Base-by-base conservation (phyloP, 2,888 invertebrate genomes). In the Creontiades dilutus region DNA sequence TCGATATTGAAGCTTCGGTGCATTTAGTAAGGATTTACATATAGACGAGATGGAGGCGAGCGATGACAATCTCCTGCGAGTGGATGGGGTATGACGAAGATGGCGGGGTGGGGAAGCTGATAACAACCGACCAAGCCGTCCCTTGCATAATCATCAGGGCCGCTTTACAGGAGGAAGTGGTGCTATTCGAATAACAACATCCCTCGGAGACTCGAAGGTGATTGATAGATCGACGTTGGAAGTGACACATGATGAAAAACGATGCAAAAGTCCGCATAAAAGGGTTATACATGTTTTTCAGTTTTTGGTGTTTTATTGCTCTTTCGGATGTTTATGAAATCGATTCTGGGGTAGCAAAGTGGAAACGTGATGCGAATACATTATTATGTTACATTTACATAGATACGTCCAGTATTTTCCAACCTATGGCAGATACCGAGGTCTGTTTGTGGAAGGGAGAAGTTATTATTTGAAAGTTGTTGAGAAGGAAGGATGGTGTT, bases 11-110 rank as follows among this genome's bases (percentile, higher is more conserved):
- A 68, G 68, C 68, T 68, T 68, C 68, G 68, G 68, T 68, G 68
- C 68, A 68, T 68, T 82, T 82, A 82, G 82, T 52, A 46, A 82
- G 82, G 82, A 82, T 82, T 82, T 82, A 48, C 82, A 82, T 82
- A 82, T 82, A 82, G 82, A 82, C 82, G 82, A 82, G 82, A 82
- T 68, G 68, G 68, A 19, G 68, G 68, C 68, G 23, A 68, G 27
- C 68, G 68, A 68, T 68, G 68, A 68, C 68, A 68, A 68, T 68
- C n/a, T 68, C 68, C 23, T 68, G 12, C 68, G 23, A 68, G 68
- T 68, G 23, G 68, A 23, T 23, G 68, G 68, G 23, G 68, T 23
- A 13, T 52, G 16, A 16, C 3, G 52, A 52, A 52, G 14, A 19
- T 61, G 23, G 23, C 11, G 68, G 23, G 23, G 68, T 5, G 68